Evolutionary conservation across 2,113 vertebrate genomes (phyloP), one percentile per base, ranked within the genome.

Genomic region (Leptosomus discolor): DNA sequence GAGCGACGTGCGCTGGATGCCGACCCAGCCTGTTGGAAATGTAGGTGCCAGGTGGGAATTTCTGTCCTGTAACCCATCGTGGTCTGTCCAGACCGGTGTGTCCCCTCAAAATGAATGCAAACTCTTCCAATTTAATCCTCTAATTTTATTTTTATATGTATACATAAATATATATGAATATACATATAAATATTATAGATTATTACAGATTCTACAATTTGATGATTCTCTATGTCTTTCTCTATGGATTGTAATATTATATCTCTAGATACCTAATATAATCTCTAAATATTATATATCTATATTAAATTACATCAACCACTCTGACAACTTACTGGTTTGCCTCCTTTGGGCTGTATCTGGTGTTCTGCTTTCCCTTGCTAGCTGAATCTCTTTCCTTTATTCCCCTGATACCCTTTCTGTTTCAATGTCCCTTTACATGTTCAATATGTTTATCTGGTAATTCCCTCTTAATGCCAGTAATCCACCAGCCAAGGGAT

Each of bases 1-100:
- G 32, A 75, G 23, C 2, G 4, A 19, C 5, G 29, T 2, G 4
- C 9, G 1, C 12, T 12, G 85, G 17, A 6, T 54, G 17, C 27
- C 4, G 11, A 18, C 20, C 14, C 29, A 19, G 48, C 2, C 1
- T 7, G 4, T 8, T 37, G 85, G 51, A 63, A 85, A 68, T 18
- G 27, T 4, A 32, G 80, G n/a, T 11, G 30, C 29, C 0, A 0
- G 61, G 30, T 36, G 58, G 58, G 54, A 21, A 39, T 76, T 76
- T 57, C 22, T 39, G 8, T 61, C 13, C 6, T 45, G 32, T 32
- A 60, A 61, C 24, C 19, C 22, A 17, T 27, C 1, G 0, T 11
- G 8, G 8, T 36, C 18, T 68, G 12, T 36, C 20, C 60, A 51
- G 34, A 14, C 29, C 36, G 21, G 36, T 68, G 65, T 37, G 9